Percentiles rank a stretch among this genome's conserved stretches.
Conservation (phyloP, 2,797 vertebrate species). For the Alosa sapidissima region DNA sequence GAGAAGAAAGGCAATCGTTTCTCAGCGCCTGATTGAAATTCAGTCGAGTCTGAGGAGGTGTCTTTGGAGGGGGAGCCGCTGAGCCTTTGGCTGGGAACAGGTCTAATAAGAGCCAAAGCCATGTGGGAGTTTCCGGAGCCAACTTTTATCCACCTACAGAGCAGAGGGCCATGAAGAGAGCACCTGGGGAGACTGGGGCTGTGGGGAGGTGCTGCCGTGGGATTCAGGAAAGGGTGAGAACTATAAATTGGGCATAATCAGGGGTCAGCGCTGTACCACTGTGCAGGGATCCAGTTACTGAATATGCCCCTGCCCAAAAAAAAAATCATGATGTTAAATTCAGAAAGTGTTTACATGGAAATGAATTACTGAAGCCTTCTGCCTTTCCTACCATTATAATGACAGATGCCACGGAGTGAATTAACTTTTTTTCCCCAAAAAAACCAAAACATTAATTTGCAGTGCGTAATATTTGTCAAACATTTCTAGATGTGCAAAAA, state of each 20-base stretch:
- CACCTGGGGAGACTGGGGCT: constrained; percentile 22
- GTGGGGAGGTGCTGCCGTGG: neutral
- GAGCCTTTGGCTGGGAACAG: constrained; percentile 32
- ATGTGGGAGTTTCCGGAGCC: constrained; percentile 36
- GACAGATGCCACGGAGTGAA: too few species aligned
- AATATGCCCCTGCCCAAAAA: neutral
- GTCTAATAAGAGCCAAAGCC: constrained; percentile 34
- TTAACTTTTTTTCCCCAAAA: too few species aligned
- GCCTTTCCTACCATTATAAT: too few species aligned
- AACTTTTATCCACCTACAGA: constrained; percentile 50
- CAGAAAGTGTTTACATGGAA: too few species aligned
- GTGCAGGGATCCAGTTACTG: neutral
- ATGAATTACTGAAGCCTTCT: too few species aligned
- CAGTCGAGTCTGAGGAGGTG: constrained; percentile 7
- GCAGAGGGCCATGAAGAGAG: neutral
- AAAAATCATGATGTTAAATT: too few species aligned
- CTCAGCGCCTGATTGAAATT: constrained; percentile 31
- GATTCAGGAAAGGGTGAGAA: constrained; percentile 26
- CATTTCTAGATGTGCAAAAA: too few species aligned
- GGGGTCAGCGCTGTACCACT: neutral
- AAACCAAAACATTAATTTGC: too few species aligned
- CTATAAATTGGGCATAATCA: constrained; percentile 37
- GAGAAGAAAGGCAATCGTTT: neutral
- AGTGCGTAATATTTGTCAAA: too few species aligned
- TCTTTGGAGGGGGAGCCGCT: neutral